Base-by-base conservation (phyloP, 2,113 vertebrate genomes). In the Thalassoma bifasciatum region DNA sequence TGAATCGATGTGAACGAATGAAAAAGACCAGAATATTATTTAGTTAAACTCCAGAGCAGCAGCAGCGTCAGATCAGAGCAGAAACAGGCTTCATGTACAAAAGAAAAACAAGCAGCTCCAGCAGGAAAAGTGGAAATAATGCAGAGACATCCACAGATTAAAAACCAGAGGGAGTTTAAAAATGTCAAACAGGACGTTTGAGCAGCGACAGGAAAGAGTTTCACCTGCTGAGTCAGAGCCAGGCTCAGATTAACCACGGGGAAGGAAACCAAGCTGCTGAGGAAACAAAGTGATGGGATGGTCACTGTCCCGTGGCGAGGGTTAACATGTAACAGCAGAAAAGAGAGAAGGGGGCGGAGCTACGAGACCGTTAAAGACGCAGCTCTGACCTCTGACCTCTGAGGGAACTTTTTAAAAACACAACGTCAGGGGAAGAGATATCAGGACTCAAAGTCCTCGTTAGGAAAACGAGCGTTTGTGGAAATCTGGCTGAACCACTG, bases 201-300 rank as follows among this genome's bases (percentile, higher is more conserved):
- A 21, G 8, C 10, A 1, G 37, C 19, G 19, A 4, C 53, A 53
- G 49, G 47, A 37, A 21, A 1, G 49, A 17, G 34, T 23, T 61
- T 51, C 3, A 54, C 58, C 79, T 73, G 70, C 80, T 73, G 74
- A 73, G 52, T 82, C 74, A 49, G 46, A 46, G 51, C 5, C 38
- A 11, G 49, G 4, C 4, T 57, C 2, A n/a, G 11, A 51, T 23
- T 3, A 9, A 22, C 49, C 53, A 2, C 2, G 37, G 10, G 26
- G 57, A 42, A 73, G 75, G 75, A 82, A 82, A 46, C 5, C 0
- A 64, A 57, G 37, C 38, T 4, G 65, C 65, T 59, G 58, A 77
- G 47, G 40, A 46, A 3, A 40, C 38, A 12, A 2, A 37, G 57
- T 19, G 21, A 13, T 7, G 46, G 19, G 8, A 10, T 21, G 46